Evolutionary conservation across 2,888 invertebrate species (phyloP), one percentile per base, ranked within the genome.

Genomic region (Lypha dubia): DNA sequence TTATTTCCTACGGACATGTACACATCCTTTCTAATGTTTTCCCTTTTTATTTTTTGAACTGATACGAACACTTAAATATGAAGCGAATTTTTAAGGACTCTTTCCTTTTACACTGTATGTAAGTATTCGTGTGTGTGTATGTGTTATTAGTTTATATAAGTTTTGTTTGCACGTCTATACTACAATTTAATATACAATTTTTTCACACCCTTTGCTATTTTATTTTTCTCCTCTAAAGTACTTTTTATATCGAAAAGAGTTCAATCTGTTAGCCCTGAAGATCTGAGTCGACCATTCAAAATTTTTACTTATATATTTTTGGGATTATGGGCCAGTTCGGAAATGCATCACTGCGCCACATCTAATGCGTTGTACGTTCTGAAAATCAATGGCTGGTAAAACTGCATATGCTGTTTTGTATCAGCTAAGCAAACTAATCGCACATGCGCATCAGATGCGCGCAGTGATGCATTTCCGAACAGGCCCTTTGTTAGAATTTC

Each of bases 161-260:
- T 11, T 49, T 35, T 70, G 68, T 81, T 65, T 49, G 22, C 63
- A 17, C 63, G 74, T 83, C 68, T 70, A 35, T 70, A 49, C 68
- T 20, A n/a, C n/a, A n/a, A 68, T 73, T 79, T 70, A 75, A 75
- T 70, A 70, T 79, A n/a, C 4, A 74, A 35, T 77, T 38, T 71
- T 60, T 76, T 79, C 74, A 75, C 75, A 79, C 83, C 83, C 79
- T 79, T 75, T 71, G 32, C 22, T 63, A 5, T 60, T 75, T n/a
- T 71, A 24, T 35, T 74, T 67, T 79, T 17, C 62, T 24, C 15
- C 8, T 35, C 53, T 56, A 15, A 65, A 79, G 63, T 63, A 22
- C 9, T 28, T 20, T 20, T 53, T 32, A n/a, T 24, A 38, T n/a
- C 35, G n/a, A 38, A 20, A 51, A 11, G 15, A 63, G 0, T 17